Evolutionary conservation across 2,113 vertebrate species (phyloP), one percentile per base, ranked within the genome.

Genomic region (Rhagologus leucostigma): DNA sequence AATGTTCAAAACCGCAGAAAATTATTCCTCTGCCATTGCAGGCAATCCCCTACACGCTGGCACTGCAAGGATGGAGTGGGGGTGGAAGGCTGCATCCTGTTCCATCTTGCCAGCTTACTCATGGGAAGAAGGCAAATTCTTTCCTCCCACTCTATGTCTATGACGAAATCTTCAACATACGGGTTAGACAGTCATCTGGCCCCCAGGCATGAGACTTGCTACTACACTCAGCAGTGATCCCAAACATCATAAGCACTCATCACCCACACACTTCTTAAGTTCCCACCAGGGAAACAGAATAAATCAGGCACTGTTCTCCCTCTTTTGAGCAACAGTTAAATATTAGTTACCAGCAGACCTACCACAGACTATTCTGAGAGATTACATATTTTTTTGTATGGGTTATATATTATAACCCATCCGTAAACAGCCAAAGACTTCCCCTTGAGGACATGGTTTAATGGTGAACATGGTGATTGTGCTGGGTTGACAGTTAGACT

Each of bases 61-160:
- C 47, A 87, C 35, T 77, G 19, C 22, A 76, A 71, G 39, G 27
- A 81, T 35, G 35, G 44, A 79, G 33, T 60, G 44, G 68, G 83
- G 6, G 76, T 83, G 56, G 64, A 74, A 87, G 47, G 56, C 39
- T 94, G n/a, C 70, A 91, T 82, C 65, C 62, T 95, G 77, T 75
- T 93, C 49, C n/a, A 71, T 89, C 94, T 94, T 92, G 91, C 52
- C 52, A 71, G 39, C 47, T 55, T 60, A 79, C 33, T 63, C 80
- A 60, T 3, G 41, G 26, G 44, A 92, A 82, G 64, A 47, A 49
- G 10, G 37, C 19, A 81, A 88, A 90, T 89, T 87, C 77, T 52
- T 90, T 94, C 87, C 81, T 96, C 91, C 91, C 91, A 93, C 94
- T 95, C 76, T 41, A 10, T 8, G 13, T 19, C 57, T 64, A 56